Percentiles rank a stretch among this genome's conserved stretches.
These are phyloP conservation scores for Marisa cornuarietis DNA, from an alignment of 1,140 invertebrate genomes.

Conservation along the genomic window DNA sequence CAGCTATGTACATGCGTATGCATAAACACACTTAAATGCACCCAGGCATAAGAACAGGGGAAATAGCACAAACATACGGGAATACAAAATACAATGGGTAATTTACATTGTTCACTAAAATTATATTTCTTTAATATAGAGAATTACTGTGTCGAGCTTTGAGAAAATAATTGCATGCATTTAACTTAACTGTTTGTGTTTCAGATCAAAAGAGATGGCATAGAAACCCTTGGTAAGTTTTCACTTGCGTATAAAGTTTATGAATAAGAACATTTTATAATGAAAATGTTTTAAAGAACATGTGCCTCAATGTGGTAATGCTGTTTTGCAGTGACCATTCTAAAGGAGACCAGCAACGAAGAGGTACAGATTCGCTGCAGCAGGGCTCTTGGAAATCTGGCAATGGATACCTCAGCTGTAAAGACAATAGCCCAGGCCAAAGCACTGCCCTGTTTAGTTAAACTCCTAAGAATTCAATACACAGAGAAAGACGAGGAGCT, in stretches of 20 bases:
- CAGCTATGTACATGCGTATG: not conserved
- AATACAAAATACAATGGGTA: not conserved
- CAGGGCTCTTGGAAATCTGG: slow-evolving; percentile 11
- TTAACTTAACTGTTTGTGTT: not conserved
- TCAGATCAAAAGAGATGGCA: slow-evolving; percentile 15
- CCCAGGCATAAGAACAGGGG: not conserved
- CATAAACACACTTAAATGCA: too few relatives aligned
- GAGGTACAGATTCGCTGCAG: slow-evolving; percentile 19
- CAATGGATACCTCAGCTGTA: slow-evolving; percentile 2
- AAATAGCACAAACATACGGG: not conserved
- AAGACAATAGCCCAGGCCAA: not conserved
- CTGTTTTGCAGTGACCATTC: slow-evolving; percentile 8
- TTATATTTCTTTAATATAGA: not conserved
- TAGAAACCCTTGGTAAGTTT: slow-evolving; percentile 19
- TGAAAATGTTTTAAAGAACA: not conserved
- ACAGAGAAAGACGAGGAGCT: not conserved
- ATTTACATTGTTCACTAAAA: not conserved
- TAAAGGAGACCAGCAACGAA: not conserved
- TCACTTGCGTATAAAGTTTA: not conserved
- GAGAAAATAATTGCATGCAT: not conserved
- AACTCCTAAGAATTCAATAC: slow-evolving; percentile 9
- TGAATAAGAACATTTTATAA: not conserved
- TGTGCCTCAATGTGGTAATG: not conserved
- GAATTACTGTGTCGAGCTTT: not conserved
- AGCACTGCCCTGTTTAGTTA: not conserved